These are phyloP conservation scores for Metacarcinus magister DNA, from an alignment of 2,888 invertebrate species.

Conservation along the genomic window DNA sequence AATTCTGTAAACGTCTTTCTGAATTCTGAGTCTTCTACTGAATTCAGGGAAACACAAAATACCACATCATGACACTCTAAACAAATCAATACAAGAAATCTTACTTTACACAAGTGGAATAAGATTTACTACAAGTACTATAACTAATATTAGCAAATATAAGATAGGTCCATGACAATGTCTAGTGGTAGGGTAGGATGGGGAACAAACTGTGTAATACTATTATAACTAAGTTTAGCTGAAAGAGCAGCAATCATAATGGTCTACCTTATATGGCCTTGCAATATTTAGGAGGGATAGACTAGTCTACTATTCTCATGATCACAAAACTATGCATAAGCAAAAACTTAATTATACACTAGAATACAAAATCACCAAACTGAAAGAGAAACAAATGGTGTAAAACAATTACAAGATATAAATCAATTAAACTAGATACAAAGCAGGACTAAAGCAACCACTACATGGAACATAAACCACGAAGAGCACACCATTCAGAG, in stretches of 20 bases:
- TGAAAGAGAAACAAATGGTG: neutral
- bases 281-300: neutral
- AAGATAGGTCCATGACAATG: neutral
- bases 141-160: neutral
- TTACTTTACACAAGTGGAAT: too few relatives aligned
- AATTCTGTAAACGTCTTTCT: neutral
- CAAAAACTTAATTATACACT: neutral
- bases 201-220: neutral
- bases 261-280: neutral
- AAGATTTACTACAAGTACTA: neutral
- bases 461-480: neutral
- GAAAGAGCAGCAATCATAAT: neutral
- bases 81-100: neutral
- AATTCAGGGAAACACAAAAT: neutral
- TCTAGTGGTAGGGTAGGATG: neutral
- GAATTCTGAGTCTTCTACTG: neutral
- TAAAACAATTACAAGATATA: neutral
- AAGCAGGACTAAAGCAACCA: neutral
- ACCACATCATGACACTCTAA: neutral
- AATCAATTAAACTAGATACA: neutral
- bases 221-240: neutral
- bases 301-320: neutral
- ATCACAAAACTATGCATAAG: neutral
- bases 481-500: slow-evolving; percentile 51
- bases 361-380: neutral